Percentiles rank a stretch among this genome's conserved stretches.
Conservation (phyloP, 2,113 vertebrate genomes). For the Paralichthys olivaceus region DNA sequence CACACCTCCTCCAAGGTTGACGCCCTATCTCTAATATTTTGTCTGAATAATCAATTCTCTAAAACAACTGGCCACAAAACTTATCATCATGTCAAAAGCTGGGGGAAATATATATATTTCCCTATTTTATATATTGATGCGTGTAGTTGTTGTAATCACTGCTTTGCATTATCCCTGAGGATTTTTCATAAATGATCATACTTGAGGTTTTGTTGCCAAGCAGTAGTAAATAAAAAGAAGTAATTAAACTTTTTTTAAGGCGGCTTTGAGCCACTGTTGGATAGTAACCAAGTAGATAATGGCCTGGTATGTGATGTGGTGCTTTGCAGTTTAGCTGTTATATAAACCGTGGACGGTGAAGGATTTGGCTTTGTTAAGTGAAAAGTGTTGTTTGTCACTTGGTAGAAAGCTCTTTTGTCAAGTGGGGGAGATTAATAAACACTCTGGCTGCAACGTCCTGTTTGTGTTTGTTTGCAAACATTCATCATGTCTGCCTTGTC, state of each 20-base stretch:
- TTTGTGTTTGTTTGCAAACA: slow-evolving; percentile 25
- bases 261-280: slow-evolving; percentile 14
- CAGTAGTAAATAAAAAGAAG: no score
- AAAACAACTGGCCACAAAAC: background rate
- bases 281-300: slow-evolving; percentile 23
- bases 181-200: no score
- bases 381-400: slow-evolving; percentile 40
- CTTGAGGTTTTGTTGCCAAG: no score
- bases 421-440: slow-evolving; percentile 16
- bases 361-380: slow-evolving; percentile 36
- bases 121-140: no score
- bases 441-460: background rate
- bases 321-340: slow-evolving; percentile 24
- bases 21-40: no score
- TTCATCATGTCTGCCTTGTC: background rate
- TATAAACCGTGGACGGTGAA: slow-evolving; percentile 50
- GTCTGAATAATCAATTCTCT: background rate
- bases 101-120: background rate
- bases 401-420: slow-evolving; percentile 29
- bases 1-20: no score
- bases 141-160: no score
- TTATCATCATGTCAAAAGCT: background rate
- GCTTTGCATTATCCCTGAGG: no score
- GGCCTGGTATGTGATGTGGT: slow-evolving; percentile 36
- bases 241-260: background rate